These are phyloP conservation scores for Lithophane ornitopus DNA, from an alignment of 2,888 invertebrate species.

Conservation along the genomic window DNA sequence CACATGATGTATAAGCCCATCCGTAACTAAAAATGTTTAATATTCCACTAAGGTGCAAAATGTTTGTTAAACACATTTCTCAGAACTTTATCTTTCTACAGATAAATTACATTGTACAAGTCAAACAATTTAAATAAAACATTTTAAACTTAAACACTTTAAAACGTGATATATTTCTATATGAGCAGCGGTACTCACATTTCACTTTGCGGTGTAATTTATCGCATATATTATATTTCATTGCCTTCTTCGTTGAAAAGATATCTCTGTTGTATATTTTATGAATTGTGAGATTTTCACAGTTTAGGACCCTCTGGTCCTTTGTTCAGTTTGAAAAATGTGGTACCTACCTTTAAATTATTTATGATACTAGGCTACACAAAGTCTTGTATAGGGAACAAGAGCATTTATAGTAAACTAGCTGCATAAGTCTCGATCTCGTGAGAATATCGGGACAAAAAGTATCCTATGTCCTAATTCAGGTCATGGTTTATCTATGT, in stretches of 20 bases:
- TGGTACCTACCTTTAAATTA: not conserved
- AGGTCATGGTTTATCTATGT: too few relatives aligned
- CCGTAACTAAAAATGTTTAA: constrained; percentile 12
- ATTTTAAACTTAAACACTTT: constrained; percentile 17
- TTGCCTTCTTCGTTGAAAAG: not conserved
- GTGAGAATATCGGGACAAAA: too few relatives aligned
- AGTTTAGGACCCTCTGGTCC: not conserved
- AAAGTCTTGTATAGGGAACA: too few relatives aligned
- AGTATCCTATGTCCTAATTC: too few relatives aligned
- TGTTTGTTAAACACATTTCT: not conserved
- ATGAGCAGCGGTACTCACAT: not conserved
- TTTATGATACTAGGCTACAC: not conserved
- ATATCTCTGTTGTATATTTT: not conserved
- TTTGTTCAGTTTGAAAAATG: not conserved
- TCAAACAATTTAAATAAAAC: constrained; percentile 21
- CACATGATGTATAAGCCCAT: not conserved
- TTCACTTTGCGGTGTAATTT: constrained; percentile 6
- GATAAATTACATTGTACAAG: constrained; percentile 19
- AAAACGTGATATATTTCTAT: constrained; percentile 9
- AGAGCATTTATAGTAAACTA: not conserved
- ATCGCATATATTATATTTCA: not conserved
- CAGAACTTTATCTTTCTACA: constrained; percentile 14
- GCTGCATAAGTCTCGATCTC: too few relatives aligned
- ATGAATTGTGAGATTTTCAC: not conserved
- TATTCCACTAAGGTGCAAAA: constrained; percentile 31